Evolutionary conservation across 1,140 invertebrate species (phyloP).

Genomic region (Copidosoma floridanum): DNA sequence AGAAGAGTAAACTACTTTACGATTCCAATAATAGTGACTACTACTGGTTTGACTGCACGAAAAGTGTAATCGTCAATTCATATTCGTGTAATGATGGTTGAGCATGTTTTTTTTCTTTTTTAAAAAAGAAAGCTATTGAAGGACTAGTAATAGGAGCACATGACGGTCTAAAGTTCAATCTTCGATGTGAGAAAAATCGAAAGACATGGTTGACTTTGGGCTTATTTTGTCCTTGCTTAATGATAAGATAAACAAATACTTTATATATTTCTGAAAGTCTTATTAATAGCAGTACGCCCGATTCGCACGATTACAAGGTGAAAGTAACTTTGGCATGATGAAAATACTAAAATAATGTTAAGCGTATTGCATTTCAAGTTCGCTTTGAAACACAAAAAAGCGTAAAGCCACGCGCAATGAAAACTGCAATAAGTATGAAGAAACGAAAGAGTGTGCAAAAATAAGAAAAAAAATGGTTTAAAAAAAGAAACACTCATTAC

Average conservation of each 20-base stretch:
- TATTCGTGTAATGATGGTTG: conserved; percentile 27
- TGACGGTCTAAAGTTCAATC: conserved; percentile 2
- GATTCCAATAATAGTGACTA: too few species aligned
- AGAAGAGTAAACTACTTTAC: conserved; percentile 61
- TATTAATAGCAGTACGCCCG: neutral
- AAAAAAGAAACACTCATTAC: conserved; percentile 14
- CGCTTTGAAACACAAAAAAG: conserved; percentile 4
- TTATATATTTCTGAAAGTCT: neutral
- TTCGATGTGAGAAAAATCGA: neutral
- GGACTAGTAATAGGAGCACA: neutral
- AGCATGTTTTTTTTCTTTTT: neutral
- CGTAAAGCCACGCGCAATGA: conserved; percentile 15
- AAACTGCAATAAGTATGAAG: conserved; percentile 46
- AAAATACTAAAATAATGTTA: too few species aligned
- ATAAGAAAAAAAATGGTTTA: conserved; percentile 17
- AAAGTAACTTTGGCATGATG: conserved; percentile 7
- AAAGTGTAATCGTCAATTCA: conserved; percentile 11
- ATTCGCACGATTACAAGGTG: conserved; percentile 1
- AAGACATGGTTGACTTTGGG: neutral
- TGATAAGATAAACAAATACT: neutral
- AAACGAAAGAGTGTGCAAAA: conserved; percentile 9
- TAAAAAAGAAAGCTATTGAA: neutral
- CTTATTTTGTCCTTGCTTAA: neutral
- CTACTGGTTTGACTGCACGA: neutral
- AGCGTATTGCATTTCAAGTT: neutral